Evolutionary conservation across 2,113 vertebrate genomes (phyloP).

Genomic region (Tamias sibiricus): DNA sequence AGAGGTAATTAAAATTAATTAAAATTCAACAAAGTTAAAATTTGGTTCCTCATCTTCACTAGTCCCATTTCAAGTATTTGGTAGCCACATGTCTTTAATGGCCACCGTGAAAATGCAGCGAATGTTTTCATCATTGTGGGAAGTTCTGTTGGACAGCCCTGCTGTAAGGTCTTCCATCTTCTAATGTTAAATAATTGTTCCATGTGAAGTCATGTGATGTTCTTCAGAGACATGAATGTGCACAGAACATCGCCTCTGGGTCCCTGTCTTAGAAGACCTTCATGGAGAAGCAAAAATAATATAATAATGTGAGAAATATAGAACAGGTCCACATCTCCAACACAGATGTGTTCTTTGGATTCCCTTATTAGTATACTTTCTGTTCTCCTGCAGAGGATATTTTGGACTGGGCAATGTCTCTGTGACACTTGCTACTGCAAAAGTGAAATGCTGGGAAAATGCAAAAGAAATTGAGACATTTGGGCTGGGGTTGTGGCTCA

Average conservation of each 20-base stretch:
- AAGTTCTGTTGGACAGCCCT: not conserved
- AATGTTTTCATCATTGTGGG: not conserved
- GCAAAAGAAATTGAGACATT: not conserved
- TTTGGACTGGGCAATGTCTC: not conserved
- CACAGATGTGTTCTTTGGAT: not conserved
- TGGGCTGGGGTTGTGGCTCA: too few species aligned
- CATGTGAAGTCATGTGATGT: not conserved
- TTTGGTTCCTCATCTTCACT: not conserved
- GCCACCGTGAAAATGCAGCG: not conserved
- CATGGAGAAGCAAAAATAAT: not conserved
- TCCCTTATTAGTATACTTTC: not conserved
- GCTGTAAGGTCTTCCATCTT: not conserved
- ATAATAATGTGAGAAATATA: not conserved
- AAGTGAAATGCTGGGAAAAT: not conserved
- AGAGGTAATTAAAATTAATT: not conserved
- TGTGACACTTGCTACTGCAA: not conserved
- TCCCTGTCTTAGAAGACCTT: not conserved
- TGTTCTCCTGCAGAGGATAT: not conserved
- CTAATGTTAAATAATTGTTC: not conserved
- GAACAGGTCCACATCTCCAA: not conserved
- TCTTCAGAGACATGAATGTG: not conserved
- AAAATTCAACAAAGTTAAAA: constrained; percentile 35
- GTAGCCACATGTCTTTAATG: not conserved
- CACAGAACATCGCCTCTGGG: not conserved
- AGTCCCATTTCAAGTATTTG: not conserved